phyloP scores from a whole-genome alignment of 2,797 vertebrate genomes.

The Siniperca obscura region DNA sequence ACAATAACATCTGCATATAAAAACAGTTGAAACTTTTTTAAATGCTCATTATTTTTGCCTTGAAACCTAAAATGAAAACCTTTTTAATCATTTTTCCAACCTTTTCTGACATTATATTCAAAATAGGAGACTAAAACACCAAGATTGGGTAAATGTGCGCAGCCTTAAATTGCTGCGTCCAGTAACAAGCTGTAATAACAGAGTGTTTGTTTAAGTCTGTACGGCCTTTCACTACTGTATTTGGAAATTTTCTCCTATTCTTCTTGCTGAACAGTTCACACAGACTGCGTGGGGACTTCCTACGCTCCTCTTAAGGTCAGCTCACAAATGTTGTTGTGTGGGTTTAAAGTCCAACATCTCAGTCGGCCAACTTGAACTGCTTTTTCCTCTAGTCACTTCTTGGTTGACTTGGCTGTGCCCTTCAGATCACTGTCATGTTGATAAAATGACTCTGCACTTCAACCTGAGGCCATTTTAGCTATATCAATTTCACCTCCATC shows the following conservation, averaged over 20 bases:
- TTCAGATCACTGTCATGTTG: conserved; percentile 3
- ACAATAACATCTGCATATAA: background rate
- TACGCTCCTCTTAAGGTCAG: conserved; percentile 55
- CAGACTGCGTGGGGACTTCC: conserved; percentile 37
- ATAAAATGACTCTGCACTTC: conserved; percentile 26
- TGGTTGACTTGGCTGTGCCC: background rate
- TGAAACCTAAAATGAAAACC: background rate
- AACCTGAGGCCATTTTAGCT: background rate
- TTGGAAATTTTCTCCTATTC: conserved; percentile 33
- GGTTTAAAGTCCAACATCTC: conserved; percentile 58
- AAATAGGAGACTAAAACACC: background rate
- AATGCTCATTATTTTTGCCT: background rate
- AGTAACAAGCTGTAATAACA: conserved; percentile 27
- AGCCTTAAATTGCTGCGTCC: conserved; percentile 8
- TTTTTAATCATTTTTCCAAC: background rate
- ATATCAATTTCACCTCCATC: background rate
- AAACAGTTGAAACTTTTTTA: background rate
- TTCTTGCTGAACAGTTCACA: conserved; percentile 16
- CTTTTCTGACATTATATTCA: background rate
- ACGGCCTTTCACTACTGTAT: conserved; percentile 14
- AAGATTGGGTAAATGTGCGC: background rate
- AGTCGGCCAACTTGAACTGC: conserved; percentile 18
- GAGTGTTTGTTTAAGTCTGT: conserved; percentile 22
- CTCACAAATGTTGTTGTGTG: conserved; percentile 38
- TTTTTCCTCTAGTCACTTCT: conserved; percentile 3